Conservation (phyloP, 2,888 invertebrate genomes). For the Hyppa rectilinea region DNA sequence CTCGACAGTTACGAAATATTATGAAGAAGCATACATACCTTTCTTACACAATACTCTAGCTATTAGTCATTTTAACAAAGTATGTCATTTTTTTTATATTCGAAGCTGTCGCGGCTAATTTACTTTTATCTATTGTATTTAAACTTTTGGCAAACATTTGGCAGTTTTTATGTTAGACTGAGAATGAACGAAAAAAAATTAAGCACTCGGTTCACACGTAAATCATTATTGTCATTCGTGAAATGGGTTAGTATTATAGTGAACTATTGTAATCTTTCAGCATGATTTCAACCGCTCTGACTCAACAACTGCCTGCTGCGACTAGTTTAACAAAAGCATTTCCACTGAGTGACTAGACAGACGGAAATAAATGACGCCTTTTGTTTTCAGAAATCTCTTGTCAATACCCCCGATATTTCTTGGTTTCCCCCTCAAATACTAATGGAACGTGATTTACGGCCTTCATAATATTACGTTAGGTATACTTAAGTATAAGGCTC, state of each 20-base stretch:
- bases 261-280: slow-evolving; percentile 21
- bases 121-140: slow-evolving; percentile 44
- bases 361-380: slow-evolving; percentile 41
- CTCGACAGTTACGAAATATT: slow-evolving; percentile 13
- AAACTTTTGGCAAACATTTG: slow-evolving; percentile 38
- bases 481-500: too few relatives aligned
- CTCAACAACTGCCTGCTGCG: slow-evolving; percentile 20
- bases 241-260: slow-evolving; percentile 35
- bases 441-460: neutral
- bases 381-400: slow-evolving; percentile 23
- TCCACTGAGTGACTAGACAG: slow-evolving; percentile 8
- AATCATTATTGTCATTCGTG: slow-evolving; percentile 35
- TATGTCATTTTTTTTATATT: slow-evolving; percentile 43
- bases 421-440: neutral
- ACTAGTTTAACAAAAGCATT: slow-evolving; percentile 25
- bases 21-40: slow-evolving; percentile 27
- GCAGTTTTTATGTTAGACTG: slow-evolving; percentile 28
- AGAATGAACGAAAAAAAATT: slow-evolving; percentile 20
- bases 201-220: slow-evolving; percentile 23
- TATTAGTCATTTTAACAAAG: slow-evolving; percentile 42
- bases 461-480: too few relatives aligned
- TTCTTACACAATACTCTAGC: slow-evolving; percentile 27
- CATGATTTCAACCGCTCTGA: slow-evolving; percentile 7
- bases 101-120: slow-evolving; percentile 37
- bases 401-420: slow-evolving; percentile 12